Conservation (phyloP, 2,113 vertebrate species). For the Taxidea taxus region DNA sequence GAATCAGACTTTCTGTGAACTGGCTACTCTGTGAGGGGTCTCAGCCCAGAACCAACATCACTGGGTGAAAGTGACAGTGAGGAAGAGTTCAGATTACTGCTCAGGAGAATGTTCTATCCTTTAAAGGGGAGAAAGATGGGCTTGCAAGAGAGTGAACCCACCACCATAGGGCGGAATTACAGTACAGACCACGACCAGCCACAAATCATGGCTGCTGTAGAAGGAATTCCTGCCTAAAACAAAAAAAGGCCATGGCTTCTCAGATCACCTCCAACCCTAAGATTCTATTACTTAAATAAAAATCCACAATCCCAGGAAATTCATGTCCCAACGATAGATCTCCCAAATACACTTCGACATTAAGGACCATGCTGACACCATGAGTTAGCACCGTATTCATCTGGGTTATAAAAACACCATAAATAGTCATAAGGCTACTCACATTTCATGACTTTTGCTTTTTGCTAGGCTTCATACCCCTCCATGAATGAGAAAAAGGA, state of each 20-base stretch:
- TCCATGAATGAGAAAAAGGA: background rate
- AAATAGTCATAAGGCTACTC: background rate
- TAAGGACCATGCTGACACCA: background rate
- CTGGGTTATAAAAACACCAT: background rate
- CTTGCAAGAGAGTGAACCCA: background rate
- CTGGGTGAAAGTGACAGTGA: background rate
- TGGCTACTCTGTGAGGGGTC: background rate
- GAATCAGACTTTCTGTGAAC: background rate
- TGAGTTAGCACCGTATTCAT: background rate
- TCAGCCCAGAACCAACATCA: background rate
- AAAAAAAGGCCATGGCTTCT: background rate
- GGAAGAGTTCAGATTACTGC: background rate
- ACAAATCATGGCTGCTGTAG: background rate
- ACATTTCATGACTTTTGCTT: background rate
- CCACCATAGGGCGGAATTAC: background rate
- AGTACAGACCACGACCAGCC: background rate
- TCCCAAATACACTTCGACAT: background rate
- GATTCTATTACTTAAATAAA: slow-evolving; percentile 15
- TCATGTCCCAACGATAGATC: background rate
- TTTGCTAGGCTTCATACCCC: background rate
- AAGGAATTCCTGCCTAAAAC: slow-evolving; percentile 39
- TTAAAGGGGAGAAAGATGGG: background rate
- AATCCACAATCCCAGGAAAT: background rate
- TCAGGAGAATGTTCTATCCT: background rate
- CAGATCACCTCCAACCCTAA: background rate